These are phyloP conservation scores for Rhineura floridana DNA, from an alignment of 2,113 vertebrate species.

Conservation along the genomic window DNA sequence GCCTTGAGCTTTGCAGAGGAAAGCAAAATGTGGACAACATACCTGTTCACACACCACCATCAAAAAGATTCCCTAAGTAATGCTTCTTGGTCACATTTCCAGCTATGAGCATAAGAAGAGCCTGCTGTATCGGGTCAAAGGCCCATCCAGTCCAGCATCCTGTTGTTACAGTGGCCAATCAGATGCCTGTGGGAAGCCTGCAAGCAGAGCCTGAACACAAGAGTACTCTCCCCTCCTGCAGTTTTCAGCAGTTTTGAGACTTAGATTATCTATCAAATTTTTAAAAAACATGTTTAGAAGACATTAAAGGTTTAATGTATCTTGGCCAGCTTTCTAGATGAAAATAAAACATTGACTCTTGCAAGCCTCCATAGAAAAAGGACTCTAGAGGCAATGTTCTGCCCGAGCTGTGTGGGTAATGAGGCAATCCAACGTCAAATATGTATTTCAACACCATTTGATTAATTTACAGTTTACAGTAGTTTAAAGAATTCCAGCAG, in stretches of 20 bases:
- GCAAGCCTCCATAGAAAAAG: background rate
- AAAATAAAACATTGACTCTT: background rate
- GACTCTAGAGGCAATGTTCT: background rate
- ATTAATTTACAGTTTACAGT: background rate
- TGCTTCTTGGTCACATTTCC: background rate
- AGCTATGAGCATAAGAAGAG: too few relatives aligned
- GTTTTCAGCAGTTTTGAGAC: background rate
- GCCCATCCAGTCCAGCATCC: too few relatives aligned
- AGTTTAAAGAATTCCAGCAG: background rate
- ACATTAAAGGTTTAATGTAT: background rate
- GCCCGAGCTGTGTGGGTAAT: background rate
- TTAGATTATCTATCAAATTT: background rate
- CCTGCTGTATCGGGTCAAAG: too few relatives aligned
- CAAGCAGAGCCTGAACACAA: too few relatives aligned
- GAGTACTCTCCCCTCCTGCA: too few relatives aligned
- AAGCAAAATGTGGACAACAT: background rate
- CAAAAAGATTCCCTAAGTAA: background rate
- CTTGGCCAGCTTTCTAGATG: background rate
- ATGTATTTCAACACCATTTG: background rate
- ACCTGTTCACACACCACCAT: background rate
- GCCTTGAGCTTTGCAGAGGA: background rate
- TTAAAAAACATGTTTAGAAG: background rate
- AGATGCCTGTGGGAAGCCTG: too few relatives aligned
- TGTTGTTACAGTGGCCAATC: too few relatives aligned
- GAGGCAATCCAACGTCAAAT: background rate